Base-by-base conservation (phyloP, 2,888 invertebrate genomes). In the Leucozona laternaria region DNA sequence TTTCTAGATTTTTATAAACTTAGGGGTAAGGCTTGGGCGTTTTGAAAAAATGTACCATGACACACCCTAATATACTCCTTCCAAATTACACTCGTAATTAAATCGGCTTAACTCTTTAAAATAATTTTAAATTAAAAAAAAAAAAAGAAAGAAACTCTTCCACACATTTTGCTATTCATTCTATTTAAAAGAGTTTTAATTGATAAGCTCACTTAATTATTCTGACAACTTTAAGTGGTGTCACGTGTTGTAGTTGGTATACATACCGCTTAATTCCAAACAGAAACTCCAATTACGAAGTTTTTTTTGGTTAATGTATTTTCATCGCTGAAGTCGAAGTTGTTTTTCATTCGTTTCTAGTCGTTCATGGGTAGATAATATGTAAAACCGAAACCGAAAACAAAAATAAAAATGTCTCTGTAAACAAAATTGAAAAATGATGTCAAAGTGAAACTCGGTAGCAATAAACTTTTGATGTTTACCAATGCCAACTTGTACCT, bases 371-470 rank as follows among this genome's bases (percentile, higher is more conserved):
- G n/a, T n/a, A n/a, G n/a, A n/a, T n/a, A n/a, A n/a, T 13, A 2
- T 22, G n/a, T 20, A 5, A 20, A 50, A 34, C 4, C 5, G 8
- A 31, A 37, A 37, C 11, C 7, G 20, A 53, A 22, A 53, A 17
- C 11, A 37, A 22, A 37, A 66, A 28, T 31, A 53, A 50, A 62
- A 79, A 71, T 28, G 37, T 66, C 50, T 64, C 71, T 45, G 37
- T 20, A 66, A 68, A 40, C 43, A 48, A 80, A 80, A 84, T 84
- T 79, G 72, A 77, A 85, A 80, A 80, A 77, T 79, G 48, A 80
- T 85, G 84, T 77, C 76, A 80, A 77, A 72, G 80, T 72, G 84
- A 85, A 77, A 77, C 77, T 85, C 53, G 76, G 50, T 72, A 80
- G 66, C 84, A 80, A 73, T 85, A 80, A 85, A 80, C 80, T 76